Evolutionary conservation across 2,888 invertebrate species (phyloP), one percentile per base, ranked within the genome.

Genomic region (Salpingus planirostris): DNA sequence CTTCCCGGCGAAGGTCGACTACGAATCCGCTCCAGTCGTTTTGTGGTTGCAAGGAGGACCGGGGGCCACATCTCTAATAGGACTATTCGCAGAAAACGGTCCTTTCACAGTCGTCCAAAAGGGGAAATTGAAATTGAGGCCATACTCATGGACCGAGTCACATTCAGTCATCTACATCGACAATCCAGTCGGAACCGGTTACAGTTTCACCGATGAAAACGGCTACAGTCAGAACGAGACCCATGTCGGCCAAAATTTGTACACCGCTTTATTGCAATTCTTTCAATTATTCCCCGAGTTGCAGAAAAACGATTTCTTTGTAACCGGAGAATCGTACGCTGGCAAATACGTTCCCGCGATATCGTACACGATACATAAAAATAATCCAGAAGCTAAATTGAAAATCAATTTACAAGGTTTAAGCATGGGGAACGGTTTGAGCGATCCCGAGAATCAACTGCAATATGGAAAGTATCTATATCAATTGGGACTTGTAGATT

Each of bases 101-200:
- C 57, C 57, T 1, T 76, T 80, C 44, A 52, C 59, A 27, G 68
- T 81, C 1, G 70, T 70, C 27, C 45, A 45, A 4, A 51, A 50
- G 10, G 53, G 60, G 4, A 63, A 59, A 11, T 42, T 67, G 38
- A 67, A 56, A 61, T 59, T 74, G 42, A 72, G 88, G 21, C 74
- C 82, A 47, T 81, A 80, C 48, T 76, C 82, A 5, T 95, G 93
- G 93, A 80, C 78, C 32, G 64, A 73, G 22, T 76, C 76, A 6
- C 86, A 87, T 59, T 79, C 82, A 47, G 64, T 93, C 23, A 72
- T 95, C 31, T 95, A 87, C 59, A 83, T 95, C 33, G 93, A 95
- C 60, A 93, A 90, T 62, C 93, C 93, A 0, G 93, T 88, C 1
- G 90, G 90, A 2, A 84, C 90, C 2, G 93, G 93, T 0, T 95